These are phyloP conservation scores for Amiota communis DNA, from an alignment of 2,888 invertebrate genomes.

Conservation along the genomic window DNA sequence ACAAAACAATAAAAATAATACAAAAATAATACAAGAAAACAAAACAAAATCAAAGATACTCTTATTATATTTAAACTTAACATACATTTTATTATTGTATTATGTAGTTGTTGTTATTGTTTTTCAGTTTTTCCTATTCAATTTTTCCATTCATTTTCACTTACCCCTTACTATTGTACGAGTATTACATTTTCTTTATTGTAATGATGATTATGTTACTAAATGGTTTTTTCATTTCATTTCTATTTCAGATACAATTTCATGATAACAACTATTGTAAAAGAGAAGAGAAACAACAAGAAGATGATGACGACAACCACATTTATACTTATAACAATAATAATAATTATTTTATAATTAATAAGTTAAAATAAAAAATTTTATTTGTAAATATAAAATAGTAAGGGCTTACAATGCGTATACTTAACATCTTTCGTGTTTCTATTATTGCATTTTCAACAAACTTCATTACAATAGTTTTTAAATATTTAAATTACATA, in stretches of 20 bases:
- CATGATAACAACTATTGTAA: neutral
- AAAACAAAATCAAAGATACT: slow-evolving; percentile 48
- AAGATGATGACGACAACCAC: neutral
- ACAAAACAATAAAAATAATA: slow-evolving; percentile 56
- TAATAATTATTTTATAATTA: neutral
- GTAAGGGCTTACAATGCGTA: slow-evolving; percentile 6
- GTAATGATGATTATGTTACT: slow-evolving; percentile 34
- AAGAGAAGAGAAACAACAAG: neutral
- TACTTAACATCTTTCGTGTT: slow-evolving; percentile 16
- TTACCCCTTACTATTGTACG: neutral
- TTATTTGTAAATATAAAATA: slow-evolving; percentile 1
- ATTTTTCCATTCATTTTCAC: neutral
- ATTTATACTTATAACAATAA: too few species aligned
- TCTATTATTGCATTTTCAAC: neutral
- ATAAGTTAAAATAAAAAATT: neutral
- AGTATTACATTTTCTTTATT: slow-evolving; percentile 29
- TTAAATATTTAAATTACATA: neutral
- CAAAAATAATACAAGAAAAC: slow-evolving; percentile 62
- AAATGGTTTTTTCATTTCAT: slow-evolving; percentile 35
- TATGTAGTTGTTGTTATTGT: neutral
- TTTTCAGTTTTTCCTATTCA: too few species aligned
- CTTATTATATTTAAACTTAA: slow-evolving; percentile 49
- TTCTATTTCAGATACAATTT: slow-evolving; percentile 56
- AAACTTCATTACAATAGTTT: neutral
- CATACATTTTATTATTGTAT: slow-evolving; percentile 46